phyloP scores from a whole-genome alignment of 1,140 invertebrate genomes.

The Polypedilum pembai region DNA sequence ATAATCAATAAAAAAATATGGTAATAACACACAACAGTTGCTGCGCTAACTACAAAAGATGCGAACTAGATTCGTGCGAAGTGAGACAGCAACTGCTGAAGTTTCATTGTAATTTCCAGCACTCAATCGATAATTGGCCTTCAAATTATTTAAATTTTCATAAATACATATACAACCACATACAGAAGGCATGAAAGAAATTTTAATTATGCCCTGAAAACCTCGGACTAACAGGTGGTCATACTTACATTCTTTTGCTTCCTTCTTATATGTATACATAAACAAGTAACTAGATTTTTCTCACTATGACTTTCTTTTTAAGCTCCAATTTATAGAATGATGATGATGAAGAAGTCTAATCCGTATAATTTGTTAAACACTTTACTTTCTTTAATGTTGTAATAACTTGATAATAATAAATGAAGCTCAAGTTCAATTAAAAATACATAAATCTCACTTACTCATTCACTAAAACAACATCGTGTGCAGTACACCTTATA shows the following conservation, averaged over 20 bases:
- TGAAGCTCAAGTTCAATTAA: conserved; percentile 25
- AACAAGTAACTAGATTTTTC: neutral
- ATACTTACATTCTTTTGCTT: neutral
- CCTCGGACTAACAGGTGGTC: conserved; percentile 7
- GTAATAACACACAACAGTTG: neutral
- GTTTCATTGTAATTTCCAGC: neutral
- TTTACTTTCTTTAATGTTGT: neutral
- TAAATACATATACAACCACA: neutral
- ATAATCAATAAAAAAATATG: conserved; percentile 1
- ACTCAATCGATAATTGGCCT: conserved; percentile 7
- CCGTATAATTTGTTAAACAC: conserved; percentile 1
- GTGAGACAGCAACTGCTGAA: neutral
- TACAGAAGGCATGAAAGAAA: conserved; percentile 3
- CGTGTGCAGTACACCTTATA: neutral
- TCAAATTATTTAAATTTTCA: conserved; percentile 9
- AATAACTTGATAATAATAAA: conserved; percentile 26
- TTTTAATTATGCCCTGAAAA: conserved; percentile 15
- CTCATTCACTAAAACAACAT: neutral
- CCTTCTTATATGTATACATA: neutral
- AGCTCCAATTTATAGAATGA: neutral
- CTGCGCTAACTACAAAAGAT: neutral
- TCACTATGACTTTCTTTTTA: neutral
- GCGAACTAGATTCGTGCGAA: neutral
- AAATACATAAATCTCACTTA: conserved; percentile 4
- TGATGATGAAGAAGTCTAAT: conserved; percentile 25